Base-by-base conservation (phyloP, 2,113 vertebrate species). In the Cheilinus undulatus region DNA sequence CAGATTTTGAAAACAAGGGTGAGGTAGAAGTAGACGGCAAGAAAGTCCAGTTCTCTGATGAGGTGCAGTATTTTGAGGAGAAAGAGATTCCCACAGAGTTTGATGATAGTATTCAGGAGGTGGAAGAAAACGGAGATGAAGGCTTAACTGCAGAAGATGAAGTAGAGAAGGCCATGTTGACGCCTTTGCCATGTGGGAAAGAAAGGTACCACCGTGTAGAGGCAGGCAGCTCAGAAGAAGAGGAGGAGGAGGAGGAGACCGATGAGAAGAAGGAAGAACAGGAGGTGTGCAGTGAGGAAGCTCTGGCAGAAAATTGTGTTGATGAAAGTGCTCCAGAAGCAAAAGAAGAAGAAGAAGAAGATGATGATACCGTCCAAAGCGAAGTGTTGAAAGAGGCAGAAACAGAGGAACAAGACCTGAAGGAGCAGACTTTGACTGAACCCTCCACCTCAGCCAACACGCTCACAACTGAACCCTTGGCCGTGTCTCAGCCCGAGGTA, bases 401-500 rank as follows among this genome's bases (percentile, higher is more conserved):
- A 17, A 9, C 1, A 0, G 40, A 71, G 1, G 23, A 46, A 1
- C 5, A 22, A 15, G 27, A 67, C 54, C 22, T 5, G n/a, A 43
- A 32, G 1, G 5, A 78, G 11, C 40, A 6, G 9, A 48, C 54
- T 36, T 26, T 0, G 36, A 20, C 49, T 15, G 63, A 73, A 53
- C 40, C 56, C 0, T 1, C 48, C 3, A 15, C 26, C 38, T 38
- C 68, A 20, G 65, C 7, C 12, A 13, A 1, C 43, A 22, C 15
- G 0, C 38, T 40, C 43, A 28, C 23, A 32, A 34, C 0, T 2
- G 26, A 20, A 12, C 50, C 67, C 52, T 56, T 52, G 45, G 20
- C 62, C 38, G 2, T 2, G 40, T 42, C 78, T 60, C 76, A 15
- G 30, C 63, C 2, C 56, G 84, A 83, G 84, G 80, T 86, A 89